Conservation (phyloP, 1,140 invertebrate genomes). For the Diorhabda sublineata region DNA sequence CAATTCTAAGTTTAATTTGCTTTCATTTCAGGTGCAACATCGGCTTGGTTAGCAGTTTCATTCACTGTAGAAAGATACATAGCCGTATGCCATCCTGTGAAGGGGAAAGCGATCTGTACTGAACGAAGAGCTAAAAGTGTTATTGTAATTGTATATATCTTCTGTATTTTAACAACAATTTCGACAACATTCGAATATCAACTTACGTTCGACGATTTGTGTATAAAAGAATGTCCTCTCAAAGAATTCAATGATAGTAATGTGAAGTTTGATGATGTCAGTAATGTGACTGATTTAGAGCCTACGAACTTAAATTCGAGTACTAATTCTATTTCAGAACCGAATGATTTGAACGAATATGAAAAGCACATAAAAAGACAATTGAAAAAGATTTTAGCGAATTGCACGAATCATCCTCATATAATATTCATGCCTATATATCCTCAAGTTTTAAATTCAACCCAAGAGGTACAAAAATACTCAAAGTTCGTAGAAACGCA, state of each 20-base stretch:
- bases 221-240: slow-evolving; percentile 11
- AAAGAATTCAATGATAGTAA: not conserved
- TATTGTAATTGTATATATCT: slow-evolving; percentile 57
- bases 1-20: slow-evolving; percentile 1
- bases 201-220: slow-evolving; percentile 35
- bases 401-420: not conserved
- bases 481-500: no score
- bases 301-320: not conserved
- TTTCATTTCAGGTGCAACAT: slow-evolving; percentile 58
- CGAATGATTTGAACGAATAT: not conserved
- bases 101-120: slow-evolving; percentile 67
- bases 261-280: not conserved
- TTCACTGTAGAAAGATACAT: slow-evolving; percentile 78
- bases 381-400: not conserved
- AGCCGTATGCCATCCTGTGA: slow-evolving; percentile 71
- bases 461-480: no score
- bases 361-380: not conserved
- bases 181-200: slow-evolving; percentile 64
- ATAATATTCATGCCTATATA: not conserved
- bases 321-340: not conserved
- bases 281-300: not conserved
- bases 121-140: slow-evolving; percentile 57
- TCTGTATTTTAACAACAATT: slow-evolving; percentile 61
- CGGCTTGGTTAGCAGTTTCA: slow-evolving; percentile 72
- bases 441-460: not conserved